Evolutionary conservation across 2,797 vertebrate genomes (phyloP).

Genomic region (Spinibarbus caldwelli): DNA sequence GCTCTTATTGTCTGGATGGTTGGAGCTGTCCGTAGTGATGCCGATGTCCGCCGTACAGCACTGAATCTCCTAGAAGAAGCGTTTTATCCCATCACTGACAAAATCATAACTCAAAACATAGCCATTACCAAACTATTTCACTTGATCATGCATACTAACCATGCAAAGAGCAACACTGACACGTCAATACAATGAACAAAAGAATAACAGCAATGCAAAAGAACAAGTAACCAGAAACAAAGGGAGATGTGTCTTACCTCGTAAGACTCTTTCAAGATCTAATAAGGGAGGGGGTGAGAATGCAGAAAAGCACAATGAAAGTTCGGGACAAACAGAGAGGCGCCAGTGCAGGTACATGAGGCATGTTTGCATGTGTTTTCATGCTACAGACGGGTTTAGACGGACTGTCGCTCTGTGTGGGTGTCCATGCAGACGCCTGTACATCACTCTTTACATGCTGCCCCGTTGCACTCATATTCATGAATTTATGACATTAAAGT

Average conservation of each 20-base stretch:
- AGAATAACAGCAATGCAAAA: conserved; percentile 64
- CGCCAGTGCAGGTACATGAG: conserved; percentile 29
- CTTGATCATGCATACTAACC: conserved; percentile 3
- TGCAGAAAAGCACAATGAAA: conserved; percentile 95
- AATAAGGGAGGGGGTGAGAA: conserved; percentile 92
- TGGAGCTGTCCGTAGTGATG: conserved; percentile 92
- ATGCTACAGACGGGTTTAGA: conserved; percentile 33
- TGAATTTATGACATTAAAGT: not conserved
- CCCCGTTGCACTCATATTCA: not conserved
- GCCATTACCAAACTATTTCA: not conserved
- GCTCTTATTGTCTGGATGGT: conserved; percentile 94
- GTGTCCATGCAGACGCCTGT: conserved; percentile 24
- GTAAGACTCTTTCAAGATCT: conserved; percentile 99
- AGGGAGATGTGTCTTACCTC: conserved; percentile 93
- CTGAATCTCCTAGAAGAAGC: conserved; percentile 88
- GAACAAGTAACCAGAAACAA: conserved; percentile 61
- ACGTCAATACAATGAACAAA: conserved; percentile 54
- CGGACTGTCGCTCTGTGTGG: too few species aligned
- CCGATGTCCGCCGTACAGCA: conserved; percentile 90
- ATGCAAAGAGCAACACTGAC: conserved; percentile 57
- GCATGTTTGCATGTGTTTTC: conserved; percentile 21
- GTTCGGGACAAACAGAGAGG: conserved; percentile 74
- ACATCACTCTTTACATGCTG: conserved; percentile 24
- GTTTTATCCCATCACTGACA: not conserved
- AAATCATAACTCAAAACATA: not conserved